Conservation (phyloP, 2,797 vertebrate species). For the Luscinia megarhynchos region DNA sequence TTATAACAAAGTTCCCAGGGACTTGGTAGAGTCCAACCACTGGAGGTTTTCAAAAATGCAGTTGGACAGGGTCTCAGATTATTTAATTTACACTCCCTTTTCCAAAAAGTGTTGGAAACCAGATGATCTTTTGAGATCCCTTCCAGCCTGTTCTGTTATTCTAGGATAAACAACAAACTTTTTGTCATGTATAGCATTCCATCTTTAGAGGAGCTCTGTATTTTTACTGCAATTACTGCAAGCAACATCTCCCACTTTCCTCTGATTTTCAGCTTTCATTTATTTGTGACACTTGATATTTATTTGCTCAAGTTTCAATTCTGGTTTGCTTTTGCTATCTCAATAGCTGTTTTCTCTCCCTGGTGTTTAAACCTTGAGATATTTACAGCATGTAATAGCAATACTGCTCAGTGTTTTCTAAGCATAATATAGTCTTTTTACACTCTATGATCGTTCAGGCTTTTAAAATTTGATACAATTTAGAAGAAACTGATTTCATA, state of each 20-base stretch:
- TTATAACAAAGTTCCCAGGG: not conserved
- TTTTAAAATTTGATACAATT: not conserved
- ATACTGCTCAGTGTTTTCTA: not conserved
- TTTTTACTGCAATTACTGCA: not conserved
- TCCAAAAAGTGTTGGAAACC: not conserved
- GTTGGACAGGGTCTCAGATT: not conserved
- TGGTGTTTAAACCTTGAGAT: not conserved
- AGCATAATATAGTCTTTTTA: not conserved
- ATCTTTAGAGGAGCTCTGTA: not conserved
- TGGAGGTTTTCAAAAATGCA: not conserved
- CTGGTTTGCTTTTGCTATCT: not conserved
- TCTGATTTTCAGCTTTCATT: constrained; percentile 3
- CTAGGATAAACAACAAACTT: not conserved
- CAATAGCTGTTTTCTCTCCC: not conserved
- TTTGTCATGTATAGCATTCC: not conserved
- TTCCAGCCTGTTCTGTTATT: not conserved
- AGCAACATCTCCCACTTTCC: not conserved
- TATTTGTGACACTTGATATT: not conserved
- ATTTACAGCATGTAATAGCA: not conserved
- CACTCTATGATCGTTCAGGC: not conserved
- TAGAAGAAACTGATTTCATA: not conserved
- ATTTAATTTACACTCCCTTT: not conserved
- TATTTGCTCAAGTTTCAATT: not conserved
- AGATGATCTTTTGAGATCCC: not conserved
- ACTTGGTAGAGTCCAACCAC: not conserved